Evolutionary conservation across 1,140 invertebrate species (phyloP).

Genomic region (Chionoecetes opilio): DNA sequence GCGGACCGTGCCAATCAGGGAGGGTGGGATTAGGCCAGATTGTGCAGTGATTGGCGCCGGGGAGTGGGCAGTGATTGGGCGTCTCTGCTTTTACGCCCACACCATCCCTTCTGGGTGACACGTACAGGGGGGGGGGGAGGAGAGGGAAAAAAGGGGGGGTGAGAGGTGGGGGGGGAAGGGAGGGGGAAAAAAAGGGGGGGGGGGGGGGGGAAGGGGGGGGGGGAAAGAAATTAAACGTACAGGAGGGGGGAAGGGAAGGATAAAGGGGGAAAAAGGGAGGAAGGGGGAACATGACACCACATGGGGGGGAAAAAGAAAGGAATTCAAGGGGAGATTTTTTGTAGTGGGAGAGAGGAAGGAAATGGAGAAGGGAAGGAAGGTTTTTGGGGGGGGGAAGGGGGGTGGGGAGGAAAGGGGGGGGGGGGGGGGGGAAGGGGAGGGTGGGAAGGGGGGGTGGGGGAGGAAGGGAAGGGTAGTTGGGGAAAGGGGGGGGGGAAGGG

Average conservation of each 20-base stretch:
- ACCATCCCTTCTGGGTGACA: constrained; percentile 54
- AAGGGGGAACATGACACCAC: neutral
- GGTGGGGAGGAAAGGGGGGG: too few species aligned
- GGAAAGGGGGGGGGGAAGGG: neutral
- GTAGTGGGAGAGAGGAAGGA: neutral
- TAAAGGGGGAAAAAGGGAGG: neutral
- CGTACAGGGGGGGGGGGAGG: neutral
- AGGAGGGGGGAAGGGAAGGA: too few species aligned
- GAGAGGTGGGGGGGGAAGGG: neutral
- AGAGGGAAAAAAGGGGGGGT: neutral
- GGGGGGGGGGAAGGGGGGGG: neutral
- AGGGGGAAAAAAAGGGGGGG: neutral
- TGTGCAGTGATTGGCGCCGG: constrained; percentile 67
- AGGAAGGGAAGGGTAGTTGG: too few species aligned
- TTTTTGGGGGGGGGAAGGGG: neutral
- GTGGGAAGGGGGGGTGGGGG: too few species aligned
- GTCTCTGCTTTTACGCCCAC: constrained; percentile 43
- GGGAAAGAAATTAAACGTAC: neutral
- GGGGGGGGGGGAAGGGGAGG: too few species aligned
- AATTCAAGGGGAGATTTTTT: too few species aligned
- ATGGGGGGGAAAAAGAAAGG: neutral
- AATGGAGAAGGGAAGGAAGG: too few species aligned
- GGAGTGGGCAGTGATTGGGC: constrained; percentile 68
- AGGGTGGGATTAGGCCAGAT: constrained; percentile 66
- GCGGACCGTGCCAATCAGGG: constrained; percentile 55